A percentile compares a stretch with the other conserved stretches of the same genome.
Evolutionary conservation across 1,140 invertebrate species (phyloP).

Genomic region (Marisa cornuarietis): DNA sequence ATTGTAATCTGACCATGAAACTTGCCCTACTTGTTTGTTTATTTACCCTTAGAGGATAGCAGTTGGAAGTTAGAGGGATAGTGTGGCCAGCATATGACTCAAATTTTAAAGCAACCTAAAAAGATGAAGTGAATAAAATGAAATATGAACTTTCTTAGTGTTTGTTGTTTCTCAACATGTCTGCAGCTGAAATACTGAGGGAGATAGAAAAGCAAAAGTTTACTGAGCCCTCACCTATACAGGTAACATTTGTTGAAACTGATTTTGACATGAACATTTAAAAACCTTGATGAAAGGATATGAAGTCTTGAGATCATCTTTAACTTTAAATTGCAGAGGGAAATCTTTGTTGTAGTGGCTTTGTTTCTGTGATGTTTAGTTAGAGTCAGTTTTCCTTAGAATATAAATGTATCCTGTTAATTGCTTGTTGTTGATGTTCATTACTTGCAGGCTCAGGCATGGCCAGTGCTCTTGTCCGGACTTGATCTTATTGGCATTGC

Average conservation of each 20-base stretch:
- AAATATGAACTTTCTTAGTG: too few species aligned
- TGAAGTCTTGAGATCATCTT: neutral
- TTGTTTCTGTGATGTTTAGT: too few species aligned
- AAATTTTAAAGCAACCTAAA: too few species aligned
- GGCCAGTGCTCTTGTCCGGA: constrained; percentile 87
- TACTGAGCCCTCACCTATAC: constrained; percentile 62
- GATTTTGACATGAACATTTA: neutral
- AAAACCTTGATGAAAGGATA: neutral
- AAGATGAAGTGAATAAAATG: too few species aligned
- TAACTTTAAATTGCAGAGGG: too few species aligned
- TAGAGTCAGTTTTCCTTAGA: too few species aligned
- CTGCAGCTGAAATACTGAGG: constrained; percentile 62
- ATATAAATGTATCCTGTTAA: too few species aligned
- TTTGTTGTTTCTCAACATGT: neutral
- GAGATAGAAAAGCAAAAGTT: constrained; percentile 60
- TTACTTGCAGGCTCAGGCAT: constrained; percentile 75
- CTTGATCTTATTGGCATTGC: constrained; percentile 92
- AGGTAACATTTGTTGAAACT: constrained; percentile 39
- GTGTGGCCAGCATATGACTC: too few species aligned
- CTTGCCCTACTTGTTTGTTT: neutral
- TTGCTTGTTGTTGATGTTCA: too few species aligned
- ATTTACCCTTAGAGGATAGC: neutral
- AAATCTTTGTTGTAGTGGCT: neutral
- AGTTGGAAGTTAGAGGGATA: too few species aligned
- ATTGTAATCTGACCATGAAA: too few species aligned